phyloP scores from a whole-genome alignment of 1,140 invertebrate species.

The Rhyacophila brunnea region DNA sequence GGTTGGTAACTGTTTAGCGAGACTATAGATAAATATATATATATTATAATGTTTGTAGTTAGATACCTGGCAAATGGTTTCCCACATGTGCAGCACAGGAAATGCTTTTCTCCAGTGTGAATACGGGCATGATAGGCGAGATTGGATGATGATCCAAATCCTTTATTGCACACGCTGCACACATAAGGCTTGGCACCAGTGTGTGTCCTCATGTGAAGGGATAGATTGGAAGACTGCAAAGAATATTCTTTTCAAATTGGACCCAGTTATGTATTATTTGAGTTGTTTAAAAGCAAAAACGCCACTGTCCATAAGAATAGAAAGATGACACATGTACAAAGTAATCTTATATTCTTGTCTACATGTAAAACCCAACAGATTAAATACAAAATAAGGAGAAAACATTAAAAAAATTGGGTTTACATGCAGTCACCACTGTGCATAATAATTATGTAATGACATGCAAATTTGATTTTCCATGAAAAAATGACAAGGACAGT shows the following conservation, averaged over 20 bases:
- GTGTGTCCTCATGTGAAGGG: slow-evolving; percentile 28
- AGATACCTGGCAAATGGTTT: slow-evolving; percentile 32
- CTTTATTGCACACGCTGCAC: slow-evolving; percentile 23
- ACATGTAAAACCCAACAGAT: too few species aligned
- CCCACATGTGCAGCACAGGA: slow-evolving; percentile 19
- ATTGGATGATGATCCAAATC: slow-evolving; percentile 27
- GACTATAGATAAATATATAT: neutral
- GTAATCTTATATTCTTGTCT: too few species aligned
- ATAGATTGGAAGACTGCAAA: slow-evolving; percentile 29
- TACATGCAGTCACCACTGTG: too few species aligned
- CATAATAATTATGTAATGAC: too few species aligned
- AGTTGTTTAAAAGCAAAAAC: too few species aligned
- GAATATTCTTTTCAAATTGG: neutral
- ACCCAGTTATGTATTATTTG: neutral
- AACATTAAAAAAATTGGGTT: neutral
- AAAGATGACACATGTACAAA: neutral
- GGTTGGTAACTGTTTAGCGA: neutral
- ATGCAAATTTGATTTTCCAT: neutral
- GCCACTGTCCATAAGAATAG: neutral
- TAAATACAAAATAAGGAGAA: neutral
- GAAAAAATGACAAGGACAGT: neutral
- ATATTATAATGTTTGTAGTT: slow-evolving; percentile 4
- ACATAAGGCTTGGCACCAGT: slow-evolving; percentile 25
- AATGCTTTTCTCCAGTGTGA: slow-evolving; percentile 22
- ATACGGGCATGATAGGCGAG: slow-evolving; percentile 16